Evolutionary conservation across 1,140 invertebrate genomes (phyloP).

Genomic region (Heliconius congener): DNA sequence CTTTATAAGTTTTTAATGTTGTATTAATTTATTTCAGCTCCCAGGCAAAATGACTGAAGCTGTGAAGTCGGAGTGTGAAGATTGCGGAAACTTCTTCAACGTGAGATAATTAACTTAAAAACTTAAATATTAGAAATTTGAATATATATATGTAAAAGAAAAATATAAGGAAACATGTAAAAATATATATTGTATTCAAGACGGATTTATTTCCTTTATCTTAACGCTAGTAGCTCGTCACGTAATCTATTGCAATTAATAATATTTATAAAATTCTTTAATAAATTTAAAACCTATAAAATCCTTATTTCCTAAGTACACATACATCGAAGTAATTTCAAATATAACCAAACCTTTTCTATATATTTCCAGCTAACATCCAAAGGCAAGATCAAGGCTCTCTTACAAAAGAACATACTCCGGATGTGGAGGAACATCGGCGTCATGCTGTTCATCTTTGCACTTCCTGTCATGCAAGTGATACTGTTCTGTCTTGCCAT

Average conservation of each 20-base stretch:
- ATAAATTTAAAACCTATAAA: too few species aligned
- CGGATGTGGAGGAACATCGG: conserved; percentile 96
- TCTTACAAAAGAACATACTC: conserved; percentile 96
- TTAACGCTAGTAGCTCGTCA: too few species aligned
- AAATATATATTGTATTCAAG: too few species aligned
- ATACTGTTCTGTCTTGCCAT: conserved; percentile 97
- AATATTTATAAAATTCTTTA: too few species aligned
- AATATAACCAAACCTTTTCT: not conserved
- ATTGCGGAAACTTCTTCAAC: conserved; percentile 83
- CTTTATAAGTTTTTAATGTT: not conserved
- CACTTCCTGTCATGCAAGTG: conserved; percentile 95
- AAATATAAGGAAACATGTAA: too few species aligned
- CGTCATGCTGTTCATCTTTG: conserved; percentile 95
- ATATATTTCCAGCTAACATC: conserved; percentile 79
- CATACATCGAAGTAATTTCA: not conserved
- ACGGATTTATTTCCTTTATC: too few species aligned
- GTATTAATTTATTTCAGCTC: conserved; percentile 66
- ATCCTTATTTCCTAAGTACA: not conserved
- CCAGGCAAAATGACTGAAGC: conserved; percentile 82
- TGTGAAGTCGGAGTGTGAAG: conserved; percentile 81
- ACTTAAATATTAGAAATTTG: not conserved
- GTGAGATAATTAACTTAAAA: conserved; percentile 48
- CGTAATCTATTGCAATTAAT: too few species aligned
- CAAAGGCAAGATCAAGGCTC: conserved; percentile 87
- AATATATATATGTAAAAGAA: too few species aligned